phyloP scores from a whole-genome alignment of 1,140 invertebrate species.

The Micrasema minimum region DNA sequence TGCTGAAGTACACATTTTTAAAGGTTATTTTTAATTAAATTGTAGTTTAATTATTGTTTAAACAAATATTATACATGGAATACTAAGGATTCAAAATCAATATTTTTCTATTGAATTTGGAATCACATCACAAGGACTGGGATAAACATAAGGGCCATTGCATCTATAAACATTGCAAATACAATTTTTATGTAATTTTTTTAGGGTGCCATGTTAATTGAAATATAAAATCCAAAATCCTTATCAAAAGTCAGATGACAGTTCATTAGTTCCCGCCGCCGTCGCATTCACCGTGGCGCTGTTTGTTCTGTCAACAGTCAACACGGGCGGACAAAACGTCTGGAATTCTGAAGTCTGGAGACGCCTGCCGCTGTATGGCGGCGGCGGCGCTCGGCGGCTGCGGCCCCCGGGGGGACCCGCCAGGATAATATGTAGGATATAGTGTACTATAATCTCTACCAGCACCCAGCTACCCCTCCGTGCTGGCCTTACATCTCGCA shows the following conservation, averaged over 20 bases:
- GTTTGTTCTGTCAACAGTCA: slow-evolving; percentile 16
- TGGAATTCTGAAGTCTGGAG: slow-evolving; percentile 10
- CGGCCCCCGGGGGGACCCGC: neutral
- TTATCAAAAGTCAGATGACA: slow-evolving; percentile 26
- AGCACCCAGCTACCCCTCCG: neutral
- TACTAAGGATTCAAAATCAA: too few relatives aligned
- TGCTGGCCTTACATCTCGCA: neutral
- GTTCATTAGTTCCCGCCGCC: slow-evolving; percentile 25
- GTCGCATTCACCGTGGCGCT: slow-evolving; percentile 4
- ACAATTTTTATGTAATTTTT: too few relatives aligned
- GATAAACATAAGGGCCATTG: too few relatives aligned
- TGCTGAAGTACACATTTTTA: too few relatives aligned
- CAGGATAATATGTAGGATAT: neutral
- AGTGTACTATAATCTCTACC: too few relatives aligned
- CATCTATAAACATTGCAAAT: too few relatives aligned
- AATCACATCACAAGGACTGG: too few relatives aligned
- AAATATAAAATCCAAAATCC: slow-evolving; percentile 2
- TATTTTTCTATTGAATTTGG: too few relatives aligned
- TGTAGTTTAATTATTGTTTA: too few relatives aligned
- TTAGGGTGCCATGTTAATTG: too few relatives aligned
- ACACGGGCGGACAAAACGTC: slow-evolving; percentile 19
- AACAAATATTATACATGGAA: too few relatives aligned
- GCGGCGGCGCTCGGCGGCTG: neutral
- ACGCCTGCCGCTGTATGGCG: neutral
- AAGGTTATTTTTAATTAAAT: too few relatives aligned